Conservation (phyloP, 2,888 invertebrate species). For the Eristalis arbustorum region DNA sequence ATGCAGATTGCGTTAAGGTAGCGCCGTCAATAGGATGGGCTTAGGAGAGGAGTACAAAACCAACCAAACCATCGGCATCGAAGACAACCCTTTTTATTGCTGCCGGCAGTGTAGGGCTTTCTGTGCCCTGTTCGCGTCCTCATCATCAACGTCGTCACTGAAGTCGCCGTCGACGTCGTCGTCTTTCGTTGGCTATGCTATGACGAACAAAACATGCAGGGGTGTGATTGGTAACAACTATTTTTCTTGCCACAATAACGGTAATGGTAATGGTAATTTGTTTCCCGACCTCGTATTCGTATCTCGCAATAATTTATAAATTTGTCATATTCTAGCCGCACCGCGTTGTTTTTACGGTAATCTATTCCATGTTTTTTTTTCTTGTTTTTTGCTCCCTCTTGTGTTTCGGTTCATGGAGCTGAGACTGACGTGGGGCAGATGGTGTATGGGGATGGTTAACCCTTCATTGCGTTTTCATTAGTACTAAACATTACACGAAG, state of each 20-base stretch:
- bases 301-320: slow-evolving; percentile 62
- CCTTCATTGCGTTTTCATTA: slow-evolving; percentile 50
- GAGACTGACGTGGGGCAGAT: neutral
- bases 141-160: neutral
- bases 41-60: slow-evolving; percentile 19
- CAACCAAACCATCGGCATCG: neutral
- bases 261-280: slow-evolving; percentile 67
- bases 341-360: slow-evolving; percentile 66
- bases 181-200: slow-evolving; percentile 10
- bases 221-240: slow-evolving; percentile 70
- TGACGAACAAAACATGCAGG: slow-evolving; percentile 39
- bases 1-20: slow-evolving; percentile 68
- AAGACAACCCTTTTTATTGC: slow-evolving; percentile 60
- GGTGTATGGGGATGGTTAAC: slow-evolving; percentile 24
- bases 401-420: neutral
- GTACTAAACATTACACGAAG: slow-evolving; percentile 47
- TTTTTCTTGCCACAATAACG: slow-evolving; percentile 67
- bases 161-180: neutral
- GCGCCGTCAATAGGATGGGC: slow-evolving; percentile 5
- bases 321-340: slow-evolving; percentile 66
- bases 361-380: slow-evolving; percentile 37
- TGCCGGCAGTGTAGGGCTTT: neutral
- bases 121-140: neutral
- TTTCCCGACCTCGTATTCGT: slow-evolving; percentile 63
- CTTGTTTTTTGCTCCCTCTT: neutral